Percentiles rank a stretch among this genome's conserved stretches.
Conservation (phyloP, 2,797 vertebrate species). For the Gadopsis bispinosus region DNA sequence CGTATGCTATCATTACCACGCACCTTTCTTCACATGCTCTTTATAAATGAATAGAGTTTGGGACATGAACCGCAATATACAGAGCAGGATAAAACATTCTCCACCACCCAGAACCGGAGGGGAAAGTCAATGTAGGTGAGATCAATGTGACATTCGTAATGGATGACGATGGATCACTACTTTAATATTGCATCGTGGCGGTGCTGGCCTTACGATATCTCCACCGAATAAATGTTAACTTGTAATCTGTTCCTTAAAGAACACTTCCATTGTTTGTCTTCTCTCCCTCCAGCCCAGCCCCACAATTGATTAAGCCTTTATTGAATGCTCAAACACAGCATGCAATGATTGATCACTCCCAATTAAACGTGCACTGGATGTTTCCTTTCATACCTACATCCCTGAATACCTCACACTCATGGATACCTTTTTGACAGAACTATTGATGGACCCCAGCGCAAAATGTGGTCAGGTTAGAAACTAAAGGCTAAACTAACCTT, state of each 20-base stretch:
- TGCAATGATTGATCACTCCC: slow-evolving; percentile 93
- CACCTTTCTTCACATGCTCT: slow-evolving; percentile 17
- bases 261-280: slow-evolving; percentile 91
- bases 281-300: slow-evolving; percentile 80
- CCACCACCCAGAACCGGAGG: slow-evolving; percentile 48
- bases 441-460: slow-evolving; percentile 70
- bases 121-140: slow-evolving; percentile 88
- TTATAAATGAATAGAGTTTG: slow-evolving; percentile 30
- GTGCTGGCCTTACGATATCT: slow-evolving; percentile 86
- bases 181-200: slow-evolving; percentile 93
- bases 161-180: slow-evolving; percentile 91
- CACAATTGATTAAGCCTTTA: slow-evolving; percentile 92
- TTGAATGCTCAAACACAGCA: slow-evolving; percentile 91
- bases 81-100: slow-evolving; percentile 57
- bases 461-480: slow-evolving; percentile 11
- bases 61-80: slow-evolving; percentile 36
- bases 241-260: slow-evolving; percentile 92
- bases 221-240: slow-evolving; percentile 96
- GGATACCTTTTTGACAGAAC: slow-evolving; percentile 54
- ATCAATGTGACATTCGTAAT: slow-evolving; percentile 91
- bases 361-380: slow-evolving; percentile 92
- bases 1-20: slow-evolving; percentile 1
- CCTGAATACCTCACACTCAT: slow-evolving; percentile 32
- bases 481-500: slow-evolving; percentile 46
- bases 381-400: slow-evolving; percentile 84